These are phyloP conservation scores for Anguilla anguilla DNA, from an alignment of 2,797 vertebrate genomes.

Conservation along the genomic window DNA sequence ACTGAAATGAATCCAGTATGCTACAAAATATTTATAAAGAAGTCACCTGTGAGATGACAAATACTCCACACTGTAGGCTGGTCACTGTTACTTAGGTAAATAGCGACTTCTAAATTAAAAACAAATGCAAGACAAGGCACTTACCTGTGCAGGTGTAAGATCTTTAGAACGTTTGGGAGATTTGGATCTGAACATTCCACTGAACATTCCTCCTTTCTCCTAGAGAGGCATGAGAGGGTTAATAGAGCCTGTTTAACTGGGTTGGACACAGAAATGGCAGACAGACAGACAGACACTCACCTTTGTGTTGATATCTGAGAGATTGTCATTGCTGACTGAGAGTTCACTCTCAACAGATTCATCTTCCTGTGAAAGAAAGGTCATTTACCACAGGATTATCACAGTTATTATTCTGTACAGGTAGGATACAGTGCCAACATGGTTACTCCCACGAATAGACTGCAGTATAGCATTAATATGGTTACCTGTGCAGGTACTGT, in stretches of 20 bases:
- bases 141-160: conserved; percentile 50
- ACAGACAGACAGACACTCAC: conserved; percentile 41
- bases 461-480: background rate
- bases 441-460: background rate
- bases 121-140: background rate
- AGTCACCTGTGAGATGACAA: too few species aligned
- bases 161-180: conserved; percentile 47
- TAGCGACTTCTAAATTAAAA: too few species aligned
- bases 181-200: conserved; percentile 56
- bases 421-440: background rate
- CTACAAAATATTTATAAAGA: too few species aligned
- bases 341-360: background rate
- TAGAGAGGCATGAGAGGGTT: conserved; percentile 52
- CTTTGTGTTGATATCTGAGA: conserved; percentile 43
- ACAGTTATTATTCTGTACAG: background rate
- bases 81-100: too few species aligned
- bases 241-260: background rate
- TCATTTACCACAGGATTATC: background rate
- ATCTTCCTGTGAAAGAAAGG: background rate
- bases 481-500: conserved; percentile 57
- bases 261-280: background rate
- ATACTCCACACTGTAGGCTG: too few species aligned
- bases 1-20: too few species aligned
- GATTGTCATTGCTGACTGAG: conserved; percentile 45
- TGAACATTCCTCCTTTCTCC: conserved; percentile 58